phyloP scores from a whole-genome alignment of 2,113 vertebrate species.

The Psilopsiagon aurifrons region DNA sequence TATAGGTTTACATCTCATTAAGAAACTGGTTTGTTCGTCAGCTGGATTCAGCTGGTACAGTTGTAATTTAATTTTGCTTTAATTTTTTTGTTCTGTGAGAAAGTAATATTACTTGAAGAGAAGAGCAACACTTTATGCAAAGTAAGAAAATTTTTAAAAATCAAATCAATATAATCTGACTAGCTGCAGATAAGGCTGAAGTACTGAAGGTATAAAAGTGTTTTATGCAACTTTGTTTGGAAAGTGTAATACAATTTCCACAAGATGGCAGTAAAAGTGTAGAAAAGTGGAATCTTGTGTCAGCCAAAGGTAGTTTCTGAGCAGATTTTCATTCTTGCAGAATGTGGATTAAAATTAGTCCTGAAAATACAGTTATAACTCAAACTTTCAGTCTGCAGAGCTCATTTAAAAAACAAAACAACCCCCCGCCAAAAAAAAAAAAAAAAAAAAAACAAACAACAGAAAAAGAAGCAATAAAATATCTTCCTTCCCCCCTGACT shows the following conservation, averaged over 20 bases:
- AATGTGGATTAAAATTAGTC: background rate
- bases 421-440: background rate
- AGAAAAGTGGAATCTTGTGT: background rate
- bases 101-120: background rate
- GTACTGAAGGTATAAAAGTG: background rate
- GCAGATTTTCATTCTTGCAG: background rate
- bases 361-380: background rate
- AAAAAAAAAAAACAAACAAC: background rate
- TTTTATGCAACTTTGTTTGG: background rate
- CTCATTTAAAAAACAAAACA: background rate
- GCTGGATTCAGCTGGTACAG: background rate
- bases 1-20: background rate
- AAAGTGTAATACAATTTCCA: background rate
- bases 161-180: background rate
- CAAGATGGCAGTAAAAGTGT: constrained; percentile 58
- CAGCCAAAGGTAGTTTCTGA: background rate
- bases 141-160: background rate
- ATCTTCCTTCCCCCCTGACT: background rate
- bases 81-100: background rate
- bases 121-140: background rate
- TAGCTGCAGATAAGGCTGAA: background rate
- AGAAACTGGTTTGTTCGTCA: background rate
- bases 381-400: background rate
- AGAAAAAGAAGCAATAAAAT: background rate
- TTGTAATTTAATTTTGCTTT: background rate